A percentile compares a stretch with the other conserved stretches of the same genome.
These are phyloP conservation scores for Aricia artaxerxes DNA, from an alignment of 2,888 invertebrate genomes.

Conservation along the genomic window DNA sequence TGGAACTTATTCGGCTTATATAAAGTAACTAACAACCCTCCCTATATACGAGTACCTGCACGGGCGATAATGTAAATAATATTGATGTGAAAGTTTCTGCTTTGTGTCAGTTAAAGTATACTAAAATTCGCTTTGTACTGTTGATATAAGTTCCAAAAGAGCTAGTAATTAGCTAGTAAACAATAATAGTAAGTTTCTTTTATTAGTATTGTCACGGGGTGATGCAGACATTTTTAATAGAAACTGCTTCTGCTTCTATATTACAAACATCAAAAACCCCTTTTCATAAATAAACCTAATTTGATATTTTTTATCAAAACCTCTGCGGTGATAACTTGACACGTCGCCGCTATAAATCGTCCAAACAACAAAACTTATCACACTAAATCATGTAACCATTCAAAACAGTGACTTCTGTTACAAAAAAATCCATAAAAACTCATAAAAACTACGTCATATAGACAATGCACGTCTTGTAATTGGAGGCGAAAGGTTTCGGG, in stretches of 20 bases:
- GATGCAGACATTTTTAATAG: background rate
- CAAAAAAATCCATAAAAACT: slow-evolving; percentile 45
- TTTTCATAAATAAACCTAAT: slow-evolving; percentile 26
- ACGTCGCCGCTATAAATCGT: slow-evolving; percentile 66
- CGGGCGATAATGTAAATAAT: background rate
- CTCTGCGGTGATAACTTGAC: slow-evolving; percentile 53
- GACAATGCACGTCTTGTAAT: slow-evolving; percentile 71
- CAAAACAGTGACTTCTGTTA: slow-evolving; percentile 66
- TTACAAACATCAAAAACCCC: background rate
- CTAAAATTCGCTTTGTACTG: background rate
- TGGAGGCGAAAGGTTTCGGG: slow-evolving; percentile 64
- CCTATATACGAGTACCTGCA: background rate
- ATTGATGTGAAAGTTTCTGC: background rate
- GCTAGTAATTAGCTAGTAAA: no score
- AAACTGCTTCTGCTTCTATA: background rate
- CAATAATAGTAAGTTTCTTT: no score
- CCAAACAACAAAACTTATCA: slow-evolving; percentile 64
- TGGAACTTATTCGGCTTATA: background rate
- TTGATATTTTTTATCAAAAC: slow-evolving; percentile 53
- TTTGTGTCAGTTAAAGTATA: background rate
- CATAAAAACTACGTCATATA: slow-evolving; percentile 70
- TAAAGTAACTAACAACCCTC: background rate
- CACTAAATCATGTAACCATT: slow-evolving; percentile 74
- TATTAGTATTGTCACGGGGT: background rate
- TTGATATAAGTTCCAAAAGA: no score